Conservation (phyloP, 2,113 vertebrate species). For the Neomonachus schauinslandi region DNA sequence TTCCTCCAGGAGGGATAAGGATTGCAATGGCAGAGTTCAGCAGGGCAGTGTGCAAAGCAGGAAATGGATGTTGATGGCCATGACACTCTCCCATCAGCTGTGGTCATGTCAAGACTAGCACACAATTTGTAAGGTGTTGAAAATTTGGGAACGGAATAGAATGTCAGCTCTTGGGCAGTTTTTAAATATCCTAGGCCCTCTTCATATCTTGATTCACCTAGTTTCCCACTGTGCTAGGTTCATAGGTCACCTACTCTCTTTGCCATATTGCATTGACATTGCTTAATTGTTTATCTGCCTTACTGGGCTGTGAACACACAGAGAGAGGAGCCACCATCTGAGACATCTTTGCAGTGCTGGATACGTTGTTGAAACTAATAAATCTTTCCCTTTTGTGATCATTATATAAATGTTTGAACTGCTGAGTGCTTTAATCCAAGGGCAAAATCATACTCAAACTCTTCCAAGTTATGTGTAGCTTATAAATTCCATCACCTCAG, state of each 20-base stretch:
- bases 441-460: neutral
- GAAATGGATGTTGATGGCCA: no score
- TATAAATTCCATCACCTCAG: neutral
- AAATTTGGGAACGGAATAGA: neutral
- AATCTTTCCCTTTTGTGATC: neutral
- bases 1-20: neutral
- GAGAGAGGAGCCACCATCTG: neutral
- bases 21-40: neutral
- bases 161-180: neutral
- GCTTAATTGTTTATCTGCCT: neutral
- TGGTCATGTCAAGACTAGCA: neutral
- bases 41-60: neutral
- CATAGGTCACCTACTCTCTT: neutral
- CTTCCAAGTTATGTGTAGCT: neutral
- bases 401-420: neutral
- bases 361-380: neutral
- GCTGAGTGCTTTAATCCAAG: neutral
- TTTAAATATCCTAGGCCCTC: neutral
- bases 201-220: neutral
- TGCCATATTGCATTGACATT: neutral
- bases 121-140: neutral
- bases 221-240: neutral
- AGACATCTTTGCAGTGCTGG: neutral
- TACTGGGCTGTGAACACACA: neutral
- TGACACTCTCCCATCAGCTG: neutral